Percentiles rank a stretch among this genome's conserved stretches.
phyloP scores from a whole-genome alignment of 2,113 vertebrate species.

The Kryptolebias marmoratus region DNA sequence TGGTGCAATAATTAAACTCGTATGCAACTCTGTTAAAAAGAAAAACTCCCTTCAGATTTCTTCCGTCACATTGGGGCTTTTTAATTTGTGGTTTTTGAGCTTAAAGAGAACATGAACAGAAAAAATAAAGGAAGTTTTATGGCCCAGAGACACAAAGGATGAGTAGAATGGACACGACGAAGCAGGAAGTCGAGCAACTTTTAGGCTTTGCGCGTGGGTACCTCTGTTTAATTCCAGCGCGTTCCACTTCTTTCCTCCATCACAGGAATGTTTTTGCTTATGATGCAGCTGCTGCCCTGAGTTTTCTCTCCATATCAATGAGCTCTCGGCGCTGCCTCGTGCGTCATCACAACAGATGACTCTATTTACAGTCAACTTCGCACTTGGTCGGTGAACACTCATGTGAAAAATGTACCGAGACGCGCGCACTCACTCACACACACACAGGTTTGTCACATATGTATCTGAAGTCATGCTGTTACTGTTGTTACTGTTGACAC shows the following conservation, averaged over 20 bases:
- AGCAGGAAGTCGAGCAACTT: not conserved
- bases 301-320: conserved; percentile 58
- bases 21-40: conserved; percentile 48
- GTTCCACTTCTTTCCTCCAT: conserved; percentile 24
- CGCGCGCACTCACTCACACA: not conserved
- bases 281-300: conserved; percentile 57
- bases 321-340: conserved; percentile 39
- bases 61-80: conserved; percentile 16
- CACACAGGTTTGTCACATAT: not conserved
- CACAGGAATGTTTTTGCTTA: conserved; percentile 46
- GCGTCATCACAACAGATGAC: conserved; percentile 71
- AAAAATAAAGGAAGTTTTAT: not conserved
- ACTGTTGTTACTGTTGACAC: conserved; percentile 13
- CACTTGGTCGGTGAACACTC: conserved; percentile 37
- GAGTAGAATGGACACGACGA: not conserved
- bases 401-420: conserved; percentile 38
- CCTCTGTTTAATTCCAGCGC: not conserved
- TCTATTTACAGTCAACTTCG: conserved; percentile 69
- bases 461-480: conserved; percentile 2
- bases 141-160: conserved; percentile 17
- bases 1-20: conserved; percentile 60
- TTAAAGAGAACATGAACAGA: conserved; percentile 9
- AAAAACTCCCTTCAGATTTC: conserved; percentile 49
- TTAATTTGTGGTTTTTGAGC: conserved; percentile 18
- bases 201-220: conserved; percentile 18